Evolutionary conservation across 2,888 invertebrate genomes (phyloP).

Genomic region (Scelioninae gen. 1): DNA sequence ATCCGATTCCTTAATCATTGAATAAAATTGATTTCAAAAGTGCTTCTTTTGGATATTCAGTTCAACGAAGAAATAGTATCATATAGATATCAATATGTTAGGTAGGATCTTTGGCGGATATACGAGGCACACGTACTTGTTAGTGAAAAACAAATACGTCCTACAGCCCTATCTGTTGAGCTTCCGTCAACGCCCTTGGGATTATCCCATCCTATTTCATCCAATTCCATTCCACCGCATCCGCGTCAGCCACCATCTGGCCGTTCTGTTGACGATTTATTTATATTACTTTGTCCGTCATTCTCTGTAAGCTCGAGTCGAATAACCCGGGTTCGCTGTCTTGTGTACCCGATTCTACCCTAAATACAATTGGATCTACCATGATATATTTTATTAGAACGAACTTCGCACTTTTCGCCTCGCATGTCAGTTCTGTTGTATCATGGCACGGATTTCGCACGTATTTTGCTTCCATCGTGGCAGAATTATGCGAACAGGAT

Average conservation of each 20-base stretch:
- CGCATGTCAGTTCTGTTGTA: conserved; percentile 20
- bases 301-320: conserved; percentile 70
- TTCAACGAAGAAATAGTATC: conserved; percentile 49
- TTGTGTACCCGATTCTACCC: conserved; percentile 62
- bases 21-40: conserved; percentile 38
- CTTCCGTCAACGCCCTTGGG: conserved; percentile 77
- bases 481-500: conserved; percentile 34
- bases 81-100: conserved; percentile 57
- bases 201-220: conserved; percentile 76
- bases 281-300: conserved; percentile 76
- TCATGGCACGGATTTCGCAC: conserved; percentile 35
- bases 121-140: conserved; percentile 73
- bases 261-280: conserved; percentile 79
- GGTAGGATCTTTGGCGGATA: conserved; percentile 61
- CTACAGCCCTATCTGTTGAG: conserved; percentile 74
- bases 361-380: conserved; percentile 68
- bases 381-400: conserved; percentile 69
- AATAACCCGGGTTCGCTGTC: conserved; percentile 65
- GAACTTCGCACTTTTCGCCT: conserved; percentile 44
- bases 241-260: conserved; percentile 79
- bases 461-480: conserved; percentile 18
- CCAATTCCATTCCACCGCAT: conserved; percentile 73
- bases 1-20: conserved; percentile 37
- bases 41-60: conserved; percentile 44
- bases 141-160: conserved; percentile 80